A percentile compares a stretch with the other conserved stretches of the same genome.
Conservation (phyloP, 2,888 invertebrate species). For the Drosophila putrida region DNA sequence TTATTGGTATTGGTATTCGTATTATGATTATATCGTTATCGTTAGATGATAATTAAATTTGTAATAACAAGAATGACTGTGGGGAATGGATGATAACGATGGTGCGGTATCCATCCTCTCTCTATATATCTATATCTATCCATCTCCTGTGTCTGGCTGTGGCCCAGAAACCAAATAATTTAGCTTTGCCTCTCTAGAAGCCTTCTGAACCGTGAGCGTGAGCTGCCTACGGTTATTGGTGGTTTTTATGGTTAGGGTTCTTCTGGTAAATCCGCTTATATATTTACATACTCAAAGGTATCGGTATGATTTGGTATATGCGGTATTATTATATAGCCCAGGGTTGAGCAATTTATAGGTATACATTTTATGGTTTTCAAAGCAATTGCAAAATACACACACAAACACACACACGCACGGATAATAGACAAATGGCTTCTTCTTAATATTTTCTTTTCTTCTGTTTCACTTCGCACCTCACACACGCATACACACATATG, state of each 20-base stretch:
- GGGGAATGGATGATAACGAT: conserved; percentile 28
- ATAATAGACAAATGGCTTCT: conserved; percentile 43
- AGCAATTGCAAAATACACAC: conserved; percentile 33
- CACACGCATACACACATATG: conserved; percentile 2
- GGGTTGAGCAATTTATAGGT: conserved; percentile 19
- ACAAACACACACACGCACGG: conserved; percentile 23
- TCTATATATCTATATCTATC: background rate
- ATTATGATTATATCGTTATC: conserved; percentile 55
- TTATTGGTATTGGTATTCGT: conserved; percentile 42
- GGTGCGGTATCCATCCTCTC: conserved; percentile 10
- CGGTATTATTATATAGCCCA: conserved; percentile 24
- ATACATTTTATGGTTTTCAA: conserved; percentile 24
- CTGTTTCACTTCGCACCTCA: background rate
- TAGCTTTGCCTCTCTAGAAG: conserved; percentile 4
- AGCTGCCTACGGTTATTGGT: conserved; percentile 5
- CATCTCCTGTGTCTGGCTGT: conserved; percentile 4
- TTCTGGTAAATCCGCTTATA: conserved; percentile 29
- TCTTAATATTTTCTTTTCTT: background rate
- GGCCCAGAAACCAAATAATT: conserved; percentile 7
- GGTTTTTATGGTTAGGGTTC: conserved; percentile 7
- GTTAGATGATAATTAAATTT: conserved; percentile 60
- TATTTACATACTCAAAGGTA: conserved; percentile 54
- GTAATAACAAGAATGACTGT: conserved; percentile 69
- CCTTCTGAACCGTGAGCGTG: conserved; percentile 4
- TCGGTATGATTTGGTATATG: conserved; percentile 46